Base-by-base conservation (phyloP, 2,888 invertebrate species). In the Encarsia formosa region DNA sequence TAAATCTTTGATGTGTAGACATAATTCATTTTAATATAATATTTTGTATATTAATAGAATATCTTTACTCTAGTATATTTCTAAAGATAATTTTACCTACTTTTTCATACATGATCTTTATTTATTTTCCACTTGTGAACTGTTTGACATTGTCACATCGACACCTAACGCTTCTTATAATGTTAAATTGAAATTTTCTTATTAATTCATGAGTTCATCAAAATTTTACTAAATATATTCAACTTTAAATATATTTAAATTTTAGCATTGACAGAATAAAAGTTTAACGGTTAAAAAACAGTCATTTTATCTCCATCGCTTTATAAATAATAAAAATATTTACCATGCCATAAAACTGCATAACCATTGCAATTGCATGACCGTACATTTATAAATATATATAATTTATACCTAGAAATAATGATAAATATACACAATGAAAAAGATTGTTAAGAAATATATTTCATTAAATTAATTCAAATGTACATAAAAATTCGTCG, bases 361-460 rank as follows among this genome's bases (percentile, higher is more conserved):
- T 66, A 54, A 57, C 58, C 55, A 61, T 56, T 68, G 69, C 62
- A 66, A 62, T 65, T 63, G 63, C 53, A 53, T 42, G 50, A 52
- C 48, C 48, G 41, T 53, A 56, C 47, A 56, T 48, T 32, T 44
- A 50, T 40, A 46, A 47, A 37, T 47, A 40, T 41, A 38, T 49
- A 52, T 52, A 49, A 66, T 64, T 65, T 68, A 67, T 50, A 65
- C 66, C 65, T 56, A 61, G 64, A 70, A 56, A 69, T 70, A 65
- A 70, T 69, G 63, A 68, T 71, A 69, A 62, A 67, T 69, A 69
- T 73, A 73, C 71, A 73, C 68, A 73, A 73, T 71, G 64, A 71
- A 69, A 69, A 68, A 67, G 46, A 60, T 65, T 57, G 65, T 71
- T 68, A 67, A 66, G 67, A 70, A 68, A 67, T 64, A n/a, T n/a